Base-by-base conservation (phyloP, 2,113 vertebrate species). In the Ceratotherium simum region DNA sequence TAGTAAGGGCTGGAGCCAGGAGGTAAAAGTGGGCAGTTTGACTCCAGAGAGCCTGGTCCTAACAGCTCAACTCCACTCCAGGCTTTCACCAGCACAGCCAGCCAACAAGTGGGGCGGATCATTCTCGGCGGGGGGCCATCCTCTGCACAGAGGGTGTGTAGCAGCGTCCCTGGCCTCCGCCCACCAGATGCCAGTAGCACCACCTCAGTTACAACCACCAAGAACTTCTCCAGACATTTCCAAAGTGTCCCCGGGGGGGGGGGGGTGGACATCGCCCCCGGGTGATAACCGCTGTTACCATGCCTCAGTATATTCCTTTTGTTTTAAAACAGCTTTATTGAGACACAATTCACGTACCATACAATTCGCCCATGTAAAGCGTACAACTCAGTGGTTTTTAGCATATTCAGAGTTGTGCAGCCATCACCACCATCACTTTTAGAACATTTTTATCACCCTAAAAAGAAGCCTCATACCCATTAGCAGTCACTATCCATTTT, bases 31-130 rank as follows among this genome's bases (percentile, higher is more conserved):
- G 67, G 51, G 16, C 18, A 36, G 29, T 9, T 20, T 33, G 39
- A 72, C 33, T 36, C 25, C 17, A 42, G 33, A 0, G 1, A 60
- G 14, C 2, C 62, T 25, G 17, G 17, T 31, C 36, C 29, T 10
- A 18, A 1, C 27, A 60, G 3, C 31, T 9, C 21, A 6, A 0
- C 9, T 78, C 51, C 9, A 1, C 13, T 11, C 39, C 11, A 1
- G 0, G 16, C 1, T 27, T 23, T 29, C 82, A 25, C 70, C 23
- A 17, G 20, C 42, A 14, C 17, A 9, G 12, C 36, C 48, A 64
- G 12, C 23, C 2, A 0, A 48, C 42, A 9, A 13, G 21, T 16
- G 67, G 31, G 20, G 27, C 9, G 2, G 12, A 1, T n/a, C 46
- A 7, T 5, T 27, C 42, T 48, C 11, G 8, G 48, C 2, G 36